Conservation (phyloP, 2,888 invertebrate genomes). For the Deilephila porcellus region DNA sequence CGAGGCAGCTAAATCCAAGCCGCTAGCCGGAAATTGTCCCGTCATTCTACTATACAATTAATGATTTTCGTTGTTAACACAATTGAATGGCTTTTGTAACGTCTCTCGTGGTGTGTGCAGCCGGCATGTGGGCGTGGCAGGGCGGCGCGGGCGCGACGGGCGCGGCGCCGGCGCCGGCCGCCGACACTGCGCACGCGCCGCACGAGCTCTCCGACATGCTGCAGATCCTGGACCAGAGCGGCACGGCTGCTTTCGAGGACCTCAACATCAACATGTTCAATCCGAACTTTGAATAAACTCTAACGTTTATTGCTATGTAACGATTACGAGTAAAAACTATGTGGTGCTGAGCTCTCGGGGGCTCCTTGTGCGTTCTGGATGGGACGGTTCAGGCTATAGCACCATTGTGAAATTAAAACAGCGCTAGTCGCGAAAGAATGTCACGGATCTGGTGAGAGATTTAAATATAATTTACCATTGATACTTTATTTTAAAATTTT, state of each 20-base stretch:
- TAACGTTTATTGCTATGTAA: background rate
- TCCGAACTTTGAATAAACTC: constrained; percentile 82
- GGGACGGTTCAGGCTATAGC: constrained; percentile 4
- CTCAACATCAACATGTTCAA: constrained; percentile 96
- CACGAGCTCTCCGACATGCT: constrained; percentile 95
- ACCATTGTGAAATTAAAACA: background rate
- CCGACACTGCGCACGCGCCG: constrained; percentile 81
- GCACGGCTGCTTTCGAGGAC: constrained; percentile 93
- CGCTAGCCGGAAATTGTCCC: too few relatives aligned
- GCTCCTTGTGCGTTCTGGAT: constrained; percentile 6
- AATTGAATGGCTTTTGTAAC: too few relatives aligned
- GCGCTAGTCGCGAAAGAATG: background rate
- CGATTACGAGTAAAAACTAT: constrained; percentile 20
- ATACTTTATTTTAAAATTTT: background rate
- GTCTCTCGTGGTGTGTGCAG: constrained; percentile 27
- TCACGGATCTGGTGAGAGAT: background rate
- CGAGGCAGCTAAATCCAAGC: too few relatives aligned
- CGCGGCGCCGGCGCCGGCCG: constrained; percentile 49
- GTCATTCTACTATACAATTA: too few relatives aligned
- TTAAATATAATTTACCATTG: constrained; percentile 16
- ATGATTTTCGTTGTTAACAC: too few relatives aligned
- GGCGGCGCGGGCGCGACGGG: constrained; percentile 71
- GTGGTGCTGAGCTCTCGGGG: constrained; percentile 28
- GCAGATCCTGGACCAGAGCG: constrained; percentile 95
- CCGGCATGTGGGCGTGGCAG: constrained; percentile 93